Percentiles rank a stretch among this genome's conserved stretches.
Conservation (phyloP, 1,140 invertebrate species). For the Eupeodes corollae region DNA sequence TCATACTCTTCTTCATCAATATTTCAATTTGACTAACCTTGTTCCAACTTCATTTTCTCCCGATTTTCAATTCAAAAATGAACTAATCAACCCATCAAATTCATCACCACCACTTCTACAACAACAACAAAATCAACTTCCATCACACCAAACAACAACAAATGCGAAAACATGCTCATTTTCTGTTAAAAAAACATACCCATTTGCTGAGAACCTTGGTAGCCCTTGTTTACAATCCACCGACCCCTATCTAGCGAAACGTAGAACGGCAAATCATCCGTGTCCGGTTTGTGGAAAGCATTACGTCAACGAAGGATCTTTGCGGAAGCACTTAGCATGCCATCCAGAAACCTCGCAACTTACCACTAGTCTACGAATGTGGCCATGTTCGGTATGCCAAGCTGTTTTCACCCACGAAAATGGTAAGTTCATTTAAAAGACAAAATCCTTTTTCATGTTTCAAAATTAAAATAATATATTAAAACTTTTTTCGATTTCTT, state of each 20-base stretch:
- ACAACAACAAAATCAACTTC: too few relatives aligned
- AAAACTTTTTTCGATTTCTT: constrained; percentile 16
- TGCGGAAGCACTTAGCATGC: constrained; percentile 82
- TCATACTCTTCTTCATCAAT: background rate
- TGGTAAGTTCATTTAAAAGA: constrained; percentile 46
- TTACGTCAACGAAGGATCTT: constrained; percentile 87
- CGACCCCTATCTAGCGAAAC: constrained; percentile 74
- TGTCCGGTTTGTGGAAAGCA: constrained; percentile 90
- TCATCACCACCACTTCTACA: background rate
- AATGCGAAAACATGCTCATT: too few relatives aligned
- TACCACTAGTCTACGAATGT: constrained; percentile 77
- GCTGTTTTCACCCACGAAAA: constrained; percentile 88
- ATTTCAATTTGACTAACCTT: background rate
- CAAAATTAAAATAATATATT: background rate
- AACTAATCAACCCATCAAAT: background rate
- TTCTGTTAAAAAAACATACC: too few relatives aligned
- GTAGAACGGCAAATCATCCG: constrained; percentile 83
- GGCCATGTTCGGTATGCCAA: constrained; percentile 88
- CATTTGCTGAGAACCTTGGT: too few relatives aligned
- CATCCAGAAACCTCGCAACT: constrained; percentile 84
- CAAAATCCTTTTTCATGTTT: background rate
- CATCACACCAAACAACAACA: too few relatives aligned
- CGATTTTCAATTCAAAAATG: too few relatives aligned
- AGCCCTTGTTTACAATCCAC: constrained; percentile 23
- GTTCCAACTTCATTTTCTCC: too few relatives aligned